These are phyloP conservation scores for Chromoteleia sp. DNA, from an alignment of 2,888 invertebrate species.

Conservation along the genomic window DNA sequence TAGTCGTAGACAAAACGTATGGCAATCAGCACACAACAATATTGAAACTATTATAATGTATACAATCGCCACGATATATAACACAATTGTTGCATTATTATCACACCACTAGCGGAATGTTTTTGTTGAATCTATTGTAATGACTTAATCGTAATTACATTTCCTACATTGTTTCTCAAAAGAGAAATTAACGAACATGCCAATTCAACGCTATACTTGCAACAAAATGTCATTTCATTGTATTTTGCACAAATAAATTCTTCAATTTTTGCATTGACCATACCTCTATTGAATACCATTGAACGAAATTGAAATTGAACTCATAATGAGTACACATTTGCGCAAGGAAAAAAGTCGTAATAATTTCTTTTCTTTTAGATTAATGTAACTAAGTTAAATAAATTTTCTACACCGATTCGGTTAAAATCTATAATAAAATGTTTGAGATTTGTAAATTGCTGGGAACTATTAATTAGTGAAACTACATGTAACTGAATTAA, in stretches of 20 bases:
- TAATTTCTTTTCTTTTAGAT: too few relatives aligned
- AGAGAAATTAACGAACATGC: background rate
- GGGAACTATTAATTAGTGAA: too few relatives aligned
- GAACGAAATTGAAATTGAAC: background rate
- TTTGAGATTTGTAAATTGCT: too few relatives aligned
- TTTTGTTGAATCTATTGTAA: conserved; percentile 2
- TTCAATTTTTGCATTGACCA: background rate
- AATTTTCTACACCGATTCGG: too few relatives aligned
- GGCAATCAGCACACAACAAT: conserved; percentile 35
- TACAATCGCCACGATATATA: background rate
- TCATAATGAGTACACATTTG: too few relatives aligned
- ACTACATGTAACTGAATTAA: too few relatives aligned
- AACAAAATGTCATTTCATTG: background rate
- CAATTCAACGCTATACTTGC: background rate
- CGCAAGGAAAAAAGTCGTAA: too few relatives aligned
- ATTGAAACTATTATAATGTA: conserved; percentile 27
- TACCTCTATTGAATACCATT: background rate
- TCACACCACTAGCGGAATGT: background rate
- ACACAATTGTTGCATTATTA: background rate
- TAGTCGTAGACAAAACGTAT: conserved; percentile 29
- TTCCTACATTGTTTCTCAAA: background rate
- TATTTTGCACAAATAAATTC: background rate
- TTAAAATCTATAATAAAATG: too few relatives aligned
- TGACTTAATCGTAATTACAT: background rate
- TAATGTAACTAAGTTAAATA: too few relatives aligned